Evolutionary conservation across 1,140 invertebrate species (phyloP).

Genomic region (Drosophila tani): DNA sequence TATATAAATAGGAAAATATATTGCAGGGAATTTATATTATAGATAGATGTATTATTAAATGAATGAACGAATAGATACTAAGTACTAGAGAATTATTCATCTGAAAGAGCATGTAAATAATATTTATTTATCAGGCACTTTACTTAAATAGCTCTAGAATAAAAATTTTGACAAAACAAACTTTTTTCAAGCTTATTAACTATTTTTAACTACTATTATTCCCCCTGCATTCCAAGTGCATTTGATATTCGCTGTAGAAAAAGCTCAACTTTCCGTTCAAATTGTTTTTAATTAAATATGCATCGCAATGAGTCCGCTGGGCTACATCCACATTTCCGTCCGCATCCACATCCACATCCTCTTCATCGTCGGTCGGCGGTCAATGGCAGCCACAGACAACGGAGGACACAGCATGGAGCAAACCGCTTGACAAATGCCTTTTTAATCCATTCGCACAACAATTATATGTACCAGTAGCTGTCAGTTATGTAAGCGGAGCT

Average conservation of each 20-base stretch:
- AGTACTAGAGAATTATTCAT: too few species aligned
- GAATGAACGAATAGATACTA: too few species aligned
- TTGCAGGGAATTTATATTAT: not conserved
- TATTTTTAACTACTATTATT: not conserved
- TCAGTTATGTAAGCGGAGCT: slow-evolving; percentile 54
- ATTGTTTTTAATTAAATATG: slow-evolving; percentile 62
- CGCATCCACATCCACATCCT: slow-evolving; percentile 12
- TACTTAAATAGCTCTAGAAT: too few species aligned
- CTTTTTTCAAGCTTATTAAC: not conserved
- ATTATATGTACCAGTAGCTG: slow-evolving; percentile 62
- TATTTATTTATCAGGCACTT: not conserved
- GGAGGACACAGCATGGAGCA: slow-evolving; percentile 14
- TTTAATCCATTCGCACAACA: slow-evolving; percentile 79
- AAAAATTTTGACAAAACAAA: not conserved
- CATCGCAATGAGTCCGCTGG: slow-evolving; percentile 24
- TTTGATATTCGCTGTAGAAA: not conserved
- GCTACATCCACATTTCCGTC: slow-evolving; percentile 4
- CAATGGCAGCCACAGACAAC: slow-evolving; percentile 35
- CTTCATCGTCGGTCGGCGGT: slow-evolving; percentile 43
- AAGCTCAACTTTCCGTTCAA: slow-evolving; percentile 13
- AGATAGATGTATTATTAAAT: too few species aligned
- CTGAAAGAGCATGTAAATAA: too few species aligned
- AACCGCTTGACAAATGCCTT: slow-evolving; percentile 79
- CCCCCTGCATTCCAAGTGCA: slow-evolving; percentile 8
- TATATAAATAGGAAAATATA: not conserved